A percentile compares a stretch with the other conserved stretches of the same genome.
These are phyloP conservation scores for Trichacis sp. DNA, from an alignment of 2,888 invertebrate genomes.

Conservation along the genomic window DNA sequence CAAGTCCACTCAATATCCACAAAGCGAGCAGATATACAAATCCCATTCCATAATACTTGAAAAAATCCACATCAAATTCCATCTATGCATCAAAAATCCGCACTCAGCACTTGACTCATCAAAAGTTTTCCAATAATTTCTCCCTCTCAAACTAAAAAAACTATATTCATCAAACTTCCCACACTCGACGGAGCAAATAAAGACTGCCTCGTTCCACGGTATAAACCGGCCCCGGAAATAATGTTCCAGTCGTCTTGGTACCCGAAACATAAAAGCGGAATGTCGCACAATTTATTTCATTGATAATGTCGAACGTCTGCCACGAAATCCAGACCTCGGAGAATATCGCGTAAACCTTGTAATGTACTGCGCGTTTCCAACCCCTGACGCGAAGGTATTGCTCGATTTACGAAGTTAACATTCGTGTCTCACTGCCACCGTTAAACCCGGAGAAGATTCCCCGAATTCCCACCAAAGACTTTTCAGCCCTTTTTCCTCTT, in stretches of 20 bases:
- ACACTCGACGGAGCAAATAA: no score
- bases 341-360: constrained; percentile 19
- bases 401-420: constrained; percentile 21
- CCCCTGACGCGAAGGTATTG: constrained; percentile 21
- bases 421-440: constrained; percentile 20
- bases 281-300: constrained; percentile 35
- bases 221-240: constrained; percentile 13
- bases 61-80: no score
- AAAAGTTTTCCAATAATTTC: no score
- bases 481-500: neutral
- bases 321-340: constrained; percentile 10
- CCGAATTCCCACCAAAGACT: neutral
- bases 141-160: no score
- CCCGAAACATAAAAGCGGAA: constrained; percentile 28
- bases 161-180: no score
- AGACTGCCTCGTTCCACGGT: no score
- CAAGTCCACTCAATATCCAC: no score
- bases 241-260: constrained; percentile 19
- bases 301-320: constrained; percentile 35
- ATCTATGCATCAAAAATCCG: no score
- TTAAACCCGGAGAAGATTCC: constrained; percentile 6
- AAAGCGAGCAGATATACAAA: no score
- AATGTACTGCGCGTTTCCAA: constrained; percentile 25
- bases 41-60: no score
- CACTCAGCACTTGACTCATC: no score